phyloP scores from a whole-genome alignment of 1,140 invertebrate genomes.

The Monomorium pharaonis region DNA sequence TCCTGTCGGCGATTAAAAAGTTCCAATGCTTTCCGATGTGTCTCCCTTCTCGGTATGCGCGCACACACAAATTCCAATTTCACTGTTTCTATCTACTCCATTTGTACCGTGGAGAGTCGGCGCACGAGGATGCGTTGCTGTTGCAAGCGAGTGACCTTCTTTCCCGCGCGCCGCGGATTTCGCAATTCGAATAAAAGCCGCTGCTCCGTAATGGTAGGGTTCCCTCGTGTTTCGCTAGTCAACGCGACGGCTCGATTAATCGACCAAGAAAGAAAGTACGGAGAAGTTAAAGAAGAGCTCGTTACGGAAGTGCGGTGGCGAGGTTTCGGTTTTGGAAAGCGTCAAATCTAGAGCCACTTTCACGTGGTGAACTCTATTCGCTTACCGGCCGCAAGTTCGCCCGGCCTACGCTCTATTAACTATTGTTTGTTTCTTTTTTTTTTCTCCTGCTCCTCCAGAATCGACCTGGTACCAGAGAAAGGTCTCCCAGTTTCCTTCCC shows the following conservation, averaged over 20 bases:
- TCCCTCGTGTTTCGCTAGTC: neutral
- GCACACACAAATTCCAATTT: slow-evolving; percentile 6
- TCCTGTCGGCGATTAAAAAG: slow-evolving; percentile 1
- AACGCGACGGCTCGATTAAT: slow-evolving; percentile 19
- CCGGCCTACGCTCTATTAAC: slow-evolving; percentile 15
- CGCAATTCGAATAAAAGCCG: slow-evolving; percentile 3
- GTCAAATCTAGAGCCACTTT: slow-evolving; percentile 36
- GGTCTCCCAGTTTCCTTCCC: neutral
- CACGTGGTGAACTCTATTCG: neutral
- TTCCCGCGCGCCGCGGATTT: neutral
- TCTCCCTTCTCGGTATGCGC: neutral
- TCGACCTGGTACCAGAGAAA: neutral
- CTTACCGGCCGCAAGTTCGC: neutral
- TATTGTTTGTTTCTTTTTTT: slow-evolving; percentile 6
- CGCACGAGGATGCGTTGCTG: neutral
- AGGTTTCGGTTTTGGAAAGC: slow-evolving; percentile 44
- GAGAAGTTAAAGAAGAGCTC: slow-evolving; percentile 8
- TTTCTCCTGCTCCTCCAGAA: neutral
- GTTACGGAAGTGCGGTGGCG: slow-evolving; percentile 6
- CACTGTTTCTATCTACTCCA: neutral
- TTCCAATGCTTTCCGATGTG: neutral
- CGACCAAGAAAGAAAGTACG: slow-evolving; percentile 38
- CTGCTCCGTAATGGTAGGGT: neutral
- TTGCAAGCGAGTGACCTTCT: neutral
- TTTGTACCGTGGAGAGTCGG: neutral